Evolutionary conservation across 1,140 invertebrate genomes (phyloP).

Genomic region (Bradynema listronoti): DNA sequence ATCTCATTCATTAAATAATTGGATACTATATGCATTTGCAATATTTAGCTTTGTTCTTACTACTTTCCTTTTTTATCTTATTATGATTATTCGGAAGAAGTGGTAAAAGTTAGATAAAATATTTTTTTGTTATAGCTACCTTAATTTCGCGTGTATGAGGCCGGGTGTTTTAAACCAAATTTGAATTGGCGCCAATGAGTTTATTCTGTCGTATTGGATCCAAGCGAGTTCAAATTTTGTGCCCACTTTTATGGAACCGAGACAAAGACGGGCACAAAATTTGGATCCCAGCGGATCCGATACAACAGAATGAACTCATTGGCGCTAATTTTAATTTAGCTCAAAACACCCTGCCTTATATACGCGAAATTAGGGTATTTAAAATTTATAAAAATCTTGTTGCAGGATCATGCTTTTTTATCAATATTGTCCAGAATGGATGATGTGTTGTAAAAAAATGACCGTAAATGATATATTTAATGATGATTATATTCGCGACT

Average conservation of each 20-base stretch:
- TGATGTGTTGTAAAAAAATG: constrained; percentile 10
- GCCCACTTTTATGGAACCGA: no score
- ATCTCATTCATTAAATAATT: no score
- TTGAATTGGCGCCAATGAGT: no score
- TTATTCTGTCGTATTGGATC: not conserved
- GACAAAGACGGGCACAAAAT: no score
- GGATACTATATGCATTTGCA: no score
- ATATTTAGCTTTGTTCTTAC: no score
- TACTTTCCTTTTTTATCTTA: no score
- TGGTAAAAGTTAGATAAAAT: no score
- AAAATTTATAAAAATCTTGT: not conserved
- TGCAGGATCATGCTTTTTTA: constrained; percentile 8
- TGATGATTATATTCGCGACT: constrained; percentile 11
- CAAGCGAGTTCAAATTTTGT: not conserved
- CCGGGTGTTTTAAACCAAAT: no score
- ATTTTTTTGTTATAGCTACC: no score
- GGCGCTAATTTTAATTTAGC: not conserved
- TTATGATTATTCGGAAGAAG: no score
- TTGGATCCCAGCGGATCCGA: not conserved
- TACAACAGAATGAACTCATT: not conserved
- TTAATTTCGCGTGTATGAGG: no score
- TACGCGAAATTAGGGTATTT: not conserved
- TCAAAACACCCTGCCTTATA: not conserved
- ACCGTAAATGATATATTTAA: constrained; percentile 9
- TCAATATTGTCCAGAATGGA: constrained; percentile 1